A percentile compares a stretch with the other conserved stretches of the same genome.
These are phyloP conservation scores for Malurus alboscapulatus DNA, from an alignment of 2,113 vertebrate species.

Conservation along the genomic window DNA sequence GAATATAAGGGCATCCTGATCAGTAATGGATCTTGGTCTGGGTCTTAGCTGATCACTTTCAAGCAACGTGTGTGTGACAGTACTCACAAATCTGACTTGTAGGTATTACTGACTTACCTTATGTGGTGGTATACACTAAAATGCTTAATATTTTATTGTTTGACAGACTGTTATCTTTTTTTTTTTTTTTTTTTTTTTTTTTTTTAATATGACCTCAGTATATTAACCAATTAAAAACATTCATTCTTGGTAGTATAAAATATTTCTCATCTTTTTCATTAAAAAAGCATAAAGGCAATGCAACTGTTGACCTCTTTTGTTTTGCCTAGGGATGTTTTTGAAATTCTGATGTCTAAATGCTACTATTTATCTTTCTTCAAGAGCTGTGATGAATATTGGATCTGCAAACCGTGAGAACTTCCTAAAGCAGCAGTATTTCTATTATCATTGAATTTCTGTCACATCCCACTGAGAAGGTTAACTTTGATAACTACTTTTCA, in stretches of 20 bases:
- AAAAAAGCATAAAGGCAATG: not conserved
- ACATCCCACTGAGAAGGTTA: slow-evolving; percentile 37
- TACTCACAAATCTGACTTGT: not conserved
- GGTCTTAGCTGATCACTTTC: not conserved
- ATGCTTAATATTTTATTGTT: not conserved
- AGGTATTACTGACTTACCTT: not conserved
- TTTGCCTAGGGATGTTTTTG: not conserved
- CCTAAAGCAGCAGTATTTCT: slow-evolving; percentile 10
- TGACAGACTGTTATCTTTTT: not conserved
- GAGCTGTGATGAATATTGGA: not conserved
- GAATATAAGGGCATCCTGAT: not conserved
- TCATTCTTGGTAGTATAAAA: not conserved
- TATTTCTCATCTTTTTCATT: not conserved
- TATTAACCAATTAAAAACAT: not conserved
- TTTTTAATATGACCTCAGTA: not conserved
- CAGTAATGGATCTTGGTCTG: not conserved
- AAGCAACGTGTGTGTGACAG: not conserved
- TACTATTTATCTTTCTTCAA: slow-evolving; percentile 6
- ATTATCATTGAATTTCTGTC: slow-evolving; percentile 40
- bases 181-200: no score
- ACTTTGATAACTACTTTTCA: slow-evolving; percentile 3
- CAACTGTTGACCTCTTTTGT: not conserved
- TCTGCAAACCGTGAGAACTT: not conserved
- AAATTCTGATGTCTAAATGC: not conserved
- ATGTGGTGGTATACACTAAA: not conserved